phyloP scores from a whole-genome alignment of 2,113 vertebrate species.

The Prunella fulvescens region DNA sequence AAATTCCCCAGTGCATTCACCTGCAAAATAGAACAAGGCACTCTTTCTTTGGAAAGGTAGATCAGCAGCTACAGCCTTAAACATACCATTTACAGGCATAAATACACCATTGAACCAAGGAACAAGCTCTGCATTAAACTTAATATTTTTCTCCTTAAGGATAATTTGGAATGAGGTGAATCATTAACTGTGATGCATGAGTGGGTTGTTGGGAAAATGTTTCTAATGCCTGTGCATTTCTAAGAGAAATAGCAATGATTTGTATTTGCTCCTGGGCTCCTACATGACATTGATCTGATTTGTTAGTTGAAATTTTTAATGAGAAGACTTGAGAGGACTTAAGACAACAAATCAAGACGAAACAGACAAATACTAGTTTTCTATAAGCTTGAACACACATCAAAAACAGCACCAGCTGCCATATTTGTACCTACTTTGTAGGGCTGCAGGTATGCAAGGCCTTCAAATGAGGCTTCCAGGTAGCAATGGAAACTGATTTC shows the following conservation, averaged over 20 bases:
- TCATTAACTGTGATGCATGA: not conserved
- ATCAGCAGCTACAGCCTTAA: not conserved
- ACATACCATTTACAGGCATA: not conserved
- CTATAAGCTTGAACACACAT: slow-evolving; percentile 70
- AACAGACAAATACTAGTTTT: slow-evolving; percentile 51
- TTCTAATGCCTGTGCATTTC: not conserved
- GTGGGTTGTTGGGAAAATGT: not conserved
- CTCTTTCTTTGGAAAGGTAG: not conserved
- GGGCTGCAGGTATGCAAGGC: slow-evolving; percentile 99
- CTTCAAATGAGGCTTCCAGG: slow-evolving; percentile 99
- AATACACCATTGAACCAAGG: not conserved
- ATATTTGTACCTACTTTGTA: slow-evolving; percentile 95
- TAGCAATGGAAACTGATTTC: slow-evolving; percentile 99
- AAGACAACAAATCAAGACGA: slow-evolving; percentile 44
- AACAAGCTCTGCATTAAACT: not conserved
- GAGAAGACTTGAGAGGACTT: not conserved
- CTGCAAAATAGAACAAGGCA: not conserved
- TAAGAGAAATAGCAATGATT: not conserved
- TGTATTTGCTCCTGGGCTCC: not conserved
- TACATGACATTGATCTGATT: slow-evolving; percentile 25
- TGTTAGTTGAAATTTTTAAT: slow-evolving; percentile 48
- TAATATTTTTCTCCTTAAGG: not conserved
- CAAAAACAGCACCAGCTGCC: slow-evolving; percentile 76
- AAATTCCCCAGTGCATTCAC: not conserved
- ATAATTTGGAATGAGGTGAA: not conserved